Conservation (phyloP, 2,888 invertebrate genomes). For the Pantelozetes paolii region DNA sequence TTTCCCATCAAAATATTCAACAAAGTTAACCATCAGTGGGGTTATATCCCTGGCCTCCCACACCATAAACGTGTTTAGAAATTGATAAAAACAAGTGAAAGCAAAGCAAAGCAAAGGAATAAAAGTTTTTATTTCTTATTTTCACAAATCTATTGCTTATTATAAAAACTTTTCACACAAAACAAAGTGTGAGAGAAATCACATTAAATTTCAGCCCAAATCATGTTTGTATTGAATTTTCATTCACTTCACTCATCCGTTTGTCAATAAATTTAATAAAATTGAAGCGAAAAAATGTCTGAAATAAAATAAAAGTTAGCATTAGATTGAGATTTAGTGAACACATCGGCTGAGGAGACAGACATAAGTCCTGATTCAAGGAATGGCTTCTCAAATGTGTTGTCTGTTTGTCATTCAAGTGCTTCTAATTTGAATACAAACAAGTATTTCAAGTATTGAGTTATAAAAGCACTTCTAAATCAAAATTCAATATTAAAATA, state of each 20-base stretch:
- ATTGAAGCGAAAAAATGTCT: background rate
- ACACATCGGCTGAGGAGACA: background rate
- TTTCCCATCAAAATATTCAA: no score
- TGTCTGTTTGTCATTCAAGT: background rate
- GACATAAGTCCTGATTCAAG: background rate
- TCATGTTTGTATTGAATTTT: conserved; percentile 1
- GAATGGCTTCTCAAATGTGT: conserved; percentile 14
- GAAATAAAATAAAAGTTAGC: background rate
- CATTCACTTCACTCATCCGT: background rate
- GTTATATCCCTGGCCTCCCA: no score
- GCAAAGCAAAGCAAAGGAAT: no score
- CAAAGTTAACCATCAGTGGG: no score
- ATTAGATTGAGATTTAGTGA: background rate
- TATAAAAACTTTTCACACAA: background rate
- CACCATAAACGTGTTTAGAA: no score
- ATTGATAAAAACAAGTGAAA: no score
- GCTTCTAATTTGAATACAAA: conserved; percentile 29
- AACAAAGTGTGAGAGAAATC: background rate
- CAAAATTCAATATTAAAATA: conserved; percentile 16
- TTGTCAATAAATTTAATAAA: background rate
- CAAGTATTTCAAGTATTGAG: background rate
- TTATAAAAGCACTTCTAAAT: background rate
- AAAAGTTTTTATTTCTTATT: no score
- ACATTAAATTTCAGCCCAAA: conserved; percentile 21
- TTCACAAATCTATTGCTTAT: no score